Evolutionary conservation across 1,140 invertebrate genomes (phyloP).

Genomic region (Meloidogyne hapla): DNA sequence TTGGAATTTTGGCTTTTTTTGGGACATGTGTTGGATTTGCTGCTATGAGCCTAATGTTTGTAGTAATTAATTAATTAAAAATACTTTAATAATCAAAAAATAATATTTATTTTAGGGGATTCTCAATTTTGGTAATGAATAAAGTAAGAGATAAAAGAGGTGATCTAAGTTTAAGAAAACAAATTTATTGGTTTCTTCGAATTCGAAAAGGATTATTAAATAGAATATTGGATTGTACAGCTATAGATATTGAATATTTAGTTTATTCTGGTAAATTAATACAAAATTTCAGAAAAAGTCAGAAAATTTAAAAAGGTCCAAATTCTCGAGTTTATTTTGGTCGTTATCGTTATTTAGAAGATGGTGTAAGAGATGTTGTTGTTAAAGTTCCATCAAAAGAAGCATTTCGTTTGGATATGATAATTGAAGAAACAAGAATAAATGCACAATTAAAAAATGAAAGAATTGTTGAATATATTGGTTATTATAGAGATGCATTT

Average conservation of each 20-base stretch:
- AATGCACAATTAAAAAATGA: conserved; percentile 21
- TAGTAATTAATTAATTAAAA: no score
- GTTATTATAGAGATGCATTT: conserved; percentile 29
- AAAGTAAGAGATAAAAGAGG: neutral
- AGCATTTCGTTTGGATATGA: conserved; percentile 12
- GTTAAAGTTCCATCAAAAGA: conserved; percentile 26
- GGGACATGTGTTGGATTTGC: neutral
- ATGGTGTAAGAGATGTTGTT: neutral
- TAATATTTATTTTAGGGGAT: neutral
- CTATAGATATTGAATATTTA: conserved; percentile 20
- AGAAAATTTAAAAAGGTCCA: conserved; percentile 11
- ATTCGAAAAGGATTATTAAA: conserved; percentile 8
- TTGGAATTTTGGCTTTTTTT: conserved; percentile 3
- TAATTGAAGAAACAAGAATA: conserved; percentile 23
- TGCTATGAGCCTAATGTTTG: neutral
- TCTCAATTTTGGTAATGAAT: neutral
- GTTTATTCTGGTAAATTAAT: conserved; percentile 25
- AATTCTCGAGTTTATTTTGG: conserved; percentile 31
- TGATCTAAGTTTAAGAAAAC: neutral
- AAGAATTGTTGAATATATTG: conserved; percentile 25
- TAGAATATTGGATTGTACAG: conserved; percentile 14
- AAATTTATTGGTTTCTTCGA: conserved; percentile 11
- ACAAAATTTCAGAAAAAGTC: neutral
- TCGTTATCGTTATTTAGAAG: conserved; percentile 7
- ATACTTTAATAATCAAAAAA: neutral